Conservation (phyloP, 1,140 invertebrate species). For the Macrobrachium nipponense region DNA sequence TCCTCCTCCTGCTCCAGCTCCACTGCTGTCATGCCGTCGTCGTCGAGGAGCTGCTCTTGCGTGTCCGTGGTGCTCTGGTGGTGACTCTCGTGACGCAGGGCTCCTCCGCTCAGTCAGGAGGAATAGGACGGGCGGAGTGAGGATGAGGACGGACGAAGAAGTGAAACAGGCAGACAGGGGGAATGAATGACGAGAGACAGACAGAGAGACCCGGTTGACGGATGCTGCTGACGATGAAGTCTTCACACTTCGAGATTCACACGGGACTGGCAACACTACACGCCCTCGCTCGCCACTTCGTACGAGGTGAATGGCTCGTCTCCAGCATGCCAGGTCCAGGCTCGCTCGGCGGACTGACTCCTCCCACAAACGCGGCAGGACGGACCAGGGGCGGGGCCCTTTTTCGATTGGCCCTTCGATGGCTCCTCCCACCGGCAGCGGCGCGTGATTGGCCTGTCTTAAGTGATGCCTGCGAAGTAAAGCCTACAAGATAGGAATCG, state of each 20-base stretch:
- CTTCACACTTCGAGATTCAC: neutral
- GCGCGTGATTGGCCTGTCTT: constrained; percentile 46
- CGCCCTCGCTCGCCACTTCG: constrained; percentile 41
- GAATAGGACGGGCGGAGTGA: neutral
- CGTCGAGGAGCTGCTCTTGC: neutral
- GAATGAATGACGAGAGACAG: neutral
- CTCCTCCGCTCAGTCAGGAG: neutral
- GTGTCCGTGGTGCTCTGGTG: constrained; percentile 33
- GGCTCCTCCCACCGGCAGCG: constrained; percentile 30
- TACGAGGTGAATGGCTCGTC: constrained; percentile 49
- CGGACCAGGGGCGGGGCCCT: constrained; percentile 39
- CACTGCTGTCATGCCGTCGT: constrained; percentile 59
- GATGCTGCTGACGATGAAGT: too few relatives aligned
- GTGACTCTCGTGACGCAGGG: too few relatives aligned
- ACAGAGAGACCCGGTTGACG: too few relatives aligned
- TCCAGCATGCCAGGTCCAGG: constrained; percentile 12
- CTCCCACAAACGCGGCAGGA: constrained; percentile 27
- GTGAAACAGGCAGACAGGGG: neutral
- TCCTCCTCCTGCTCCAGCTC: constrained; percentile 64
- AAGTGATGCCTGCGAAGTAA: constrained; percentile 54
- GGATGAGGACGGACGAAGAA: neutral
- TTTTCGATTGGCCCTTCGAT: constrained; percentile 19
- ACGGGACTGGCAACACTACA: constrained; percentile 20
- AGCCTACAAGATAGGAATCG: constrained; percentile 61
- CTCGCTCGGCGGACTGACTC: constrained; percentile 24